A percentile compares a stretch with the other conserved stretches of the same genome.
Conservation (phyloP, 2,888 invertebrate species). For the Drosophila birchii region DNA sequence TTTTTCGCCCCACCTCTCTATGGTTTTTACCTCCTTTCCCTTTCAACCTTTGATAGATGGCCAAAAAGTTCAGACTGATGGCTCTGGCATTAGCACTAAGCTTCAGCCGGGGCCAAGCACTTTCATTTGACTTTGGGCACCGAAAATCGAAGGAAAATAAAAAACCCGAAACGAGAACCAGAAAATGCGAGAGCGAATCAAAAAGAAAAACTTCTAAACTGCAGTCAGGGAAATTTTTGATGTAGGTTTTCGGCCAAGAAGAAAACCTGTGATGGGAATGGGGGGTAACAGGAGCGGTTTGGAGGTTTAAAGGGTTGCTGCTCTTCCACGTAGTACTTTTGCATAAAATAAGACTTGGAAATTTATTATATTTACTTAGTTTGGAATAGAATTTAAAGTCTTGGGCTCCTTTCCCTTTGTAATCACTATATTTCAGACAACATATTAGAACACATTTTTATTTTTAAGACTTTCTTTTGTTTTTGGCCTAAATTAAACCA, state of each 20-base stretch:
- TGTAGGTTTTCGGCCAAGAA: conserved; percentile 58
- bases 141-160: conserved; percentile 13
- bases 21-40: background rate
- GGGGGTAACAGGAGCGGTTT: conserved; percentile 58
- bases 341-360: too few species aligned
- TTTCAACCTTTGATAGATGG: conserved; percentile 43
- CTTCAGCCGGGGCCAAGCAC: conserved; percentile 58
- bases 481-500: background rate
- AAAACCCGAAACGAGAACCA: background rate
- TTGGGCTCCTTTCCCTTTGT: too few species aligned
- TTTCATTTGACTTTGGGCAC: conserved; percentile 75
- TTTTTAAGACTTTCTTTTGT: too few species aligned
- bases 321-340: too few species aligned
- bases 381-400: background rate
- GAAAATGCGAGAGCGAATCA: conserved; percentile 35
- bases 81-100: conserved; percentile 51
- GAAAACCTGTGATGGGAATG: conserved; percentile 28
- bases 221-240: conserved; percentile 60
- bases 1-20: background rate
- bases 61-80: conserved; percentile 62
- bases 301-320: background rate
- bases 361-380: background rate
- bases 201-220: conserved; percentile 47
- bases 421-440: too few species aligned
- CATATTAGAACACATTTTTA: too few species aligned